These are phyloP conservation scores for Bujurquina vittata DNA, from an alignment of 2,113 vertebrate species.

Conservation along the genomic window DNA sequence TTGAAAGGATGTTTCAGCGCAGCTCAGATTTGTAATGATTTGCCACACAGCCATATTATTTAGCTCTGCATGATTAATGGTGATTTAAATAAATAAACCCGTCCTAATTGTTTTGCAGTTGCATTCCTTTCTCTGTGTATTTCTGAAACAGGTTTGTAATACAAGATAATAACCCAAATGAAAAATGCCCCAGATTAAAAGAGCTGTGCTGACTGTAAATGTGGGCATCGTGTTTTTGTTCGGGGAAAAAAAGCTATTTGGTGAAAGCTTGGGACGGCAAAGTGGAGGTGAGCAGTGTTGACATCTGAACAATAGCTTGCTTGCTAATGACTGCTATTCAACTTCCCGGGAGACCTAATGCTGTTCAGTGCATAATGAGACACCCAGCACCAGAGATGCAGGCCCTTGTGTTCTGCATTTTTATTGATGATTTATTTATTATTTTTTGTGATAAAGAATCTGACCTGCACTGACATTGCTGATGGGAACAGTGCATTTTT, in stretches of 20 bases:
- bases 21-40: constrained; percentile 55
- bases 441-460: neutral
- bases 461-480: constrained; percentile 20
- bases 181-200: constrained; percentile 57
- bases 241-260: constrained; percentile 28
- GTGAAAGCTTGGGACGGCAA: neutral
- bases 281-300: constrained; percentile 28
- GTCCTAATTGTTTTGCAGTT: constrained; percentile 36
- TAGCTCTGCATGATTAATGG: constrained; percentile 67
- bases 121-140: neutral
- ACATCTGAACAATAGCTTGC: constrained; percentile 36
- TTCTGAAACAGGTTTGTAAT: constrained; percentile 41
- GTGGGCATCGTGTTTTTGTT: constrained; percentile 2
- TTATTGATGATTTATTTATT: constrained; percentile 33
- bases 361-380: neutral
- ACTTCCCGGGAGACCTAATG: constrained; percentile 26
- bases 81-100: constrained; percentile 63
- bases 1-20: constrained; percentile 42
- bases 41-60: constrained; percentile 41
- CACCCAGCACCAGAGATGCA: neutral
- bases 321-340: constrained; percentile 38
- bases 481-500: neutral
- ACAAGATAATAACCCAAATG: constrained; percentile 46
- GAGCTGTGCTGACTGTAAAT: constrained; percentile 1
- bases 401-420: neutral